These are phyloP conservation scores for Gephyroberyx darwinii DNA, from an alignment of 2,797 vertebrate species.

Conservation along the genomic window DNA sequence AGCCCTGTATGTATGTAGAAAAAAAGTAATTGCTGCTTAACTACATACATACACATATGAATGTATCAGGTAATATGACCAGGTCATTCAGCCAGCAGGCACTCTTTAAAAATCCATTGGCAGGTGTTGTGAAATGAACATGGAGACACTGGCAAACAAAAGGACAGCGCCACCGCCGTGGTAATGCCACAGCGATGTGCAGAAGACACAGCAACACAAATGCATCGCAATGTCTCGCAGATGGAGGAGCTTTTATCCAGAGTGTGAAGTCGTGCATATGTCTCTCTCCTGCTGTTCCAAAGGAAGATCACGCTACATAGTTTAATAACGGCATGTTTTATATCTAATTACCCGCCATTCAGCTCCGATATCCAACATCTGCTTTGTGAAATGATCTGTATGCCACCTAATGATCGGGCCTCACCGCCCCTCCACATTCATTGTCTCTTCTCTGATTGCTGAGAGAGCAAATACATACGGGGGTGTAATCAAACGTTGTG, in stretches of 20 bases:
- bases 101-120: conserved; percentile 55
- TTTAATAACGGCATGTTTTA: conserved; percentile 57
- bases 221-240: conserved; percentile 58
- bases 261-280: conserved; percentile 45
- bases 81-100: conserved; percentile 20
- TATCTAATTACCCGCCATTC: conserved; percentile 66
- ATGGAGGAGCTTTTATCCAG: conserved; percentile 35
- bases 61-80: not conserved
- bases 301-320: conserved; percentile 48
- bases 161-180: conserved; percentile 73
- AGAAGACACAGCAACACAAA: conserved; percentile 42
- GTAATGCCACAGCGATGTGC: conserved; percentile 64
- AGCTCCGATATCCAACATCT: conserved; percentile 65
- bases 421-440: conserved; percentile 56
- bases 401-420: conserved; percentile 51
- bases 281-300: conserved; percentile 40
- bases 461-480: conserved; percentile 48
- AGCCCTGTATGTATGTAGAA: not conserved
- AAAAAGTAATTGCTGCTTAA: not conserved
- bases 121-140: conserved; percentile 55
- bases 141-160: conserved; percentile 54
- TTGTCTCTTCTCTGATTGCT: conserved; percentile 61
- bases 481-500: conserved; percentile 61
- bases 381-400: conserved; percentile 60
- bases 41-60: not conserved